Conservation (phyloP, 2,797 vertebrate species). For the Sarcophilus harrisii region DNA sequence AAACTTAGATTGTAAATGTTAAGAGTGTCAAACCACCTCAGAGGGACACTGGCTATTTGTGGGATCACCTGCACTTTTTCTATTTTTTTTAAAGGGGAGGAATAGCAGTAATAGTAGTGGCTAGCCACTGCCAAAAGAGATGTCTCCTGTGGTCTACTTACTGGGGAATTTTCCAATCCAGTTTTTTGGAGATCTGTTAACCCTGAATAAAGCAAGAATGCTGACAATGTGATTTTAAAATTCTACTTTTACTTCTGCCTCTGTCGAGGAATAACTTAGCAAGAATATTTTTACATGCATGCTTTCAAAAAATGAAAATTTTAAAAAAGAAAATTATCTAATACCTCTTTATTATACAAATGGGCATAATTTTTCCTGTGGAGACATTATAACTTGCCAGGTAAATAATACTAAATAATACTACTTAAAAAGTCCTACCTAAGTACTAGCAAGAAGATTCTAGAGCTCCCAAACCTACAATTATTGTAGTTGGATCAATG, state of each 20-base stretch:
- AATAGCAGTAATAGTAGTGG: not conserved
- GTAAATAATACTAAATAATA: constrained; percentile 22
- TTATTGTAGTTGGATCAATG: not conserved
- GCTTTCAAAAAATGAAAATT: not conserved
- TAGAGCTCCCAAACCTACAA: constrained; percentile 16
- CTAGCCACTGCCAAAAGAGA: not conserved
- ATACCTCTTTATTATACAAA: constrained; percentile 18
- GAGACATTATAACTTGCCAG: constrained; percentile 18
- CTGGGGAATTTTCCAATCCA: not conserved
- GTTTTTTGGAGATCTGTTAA: constrained; percentile 1
- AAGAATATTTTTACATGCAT: constrained; percentile 42
- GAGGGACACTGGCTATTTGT: not conserved
- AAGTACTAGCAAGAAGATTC: constrained; percentile 40
- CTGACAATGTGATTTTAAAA: constrained; percentile 48
- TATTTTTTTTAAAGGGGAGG: not conserved
- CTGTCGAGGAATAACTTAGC: not conserved
- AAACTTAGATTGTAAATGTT: constrained; percentile 12
- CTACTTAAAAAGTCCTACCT: constrained; percentile 34
- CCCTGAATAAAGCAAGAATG: constrained; percentile 15
- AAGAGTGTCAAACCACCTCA: not conserved
- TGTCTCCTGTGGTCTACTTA: not conserved
- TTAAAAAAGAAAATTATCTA: constrained; percentile 46
- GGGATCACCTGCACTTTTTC: constrained; percentile 24
- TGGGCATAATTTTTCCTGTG: constrained; percentile 3
- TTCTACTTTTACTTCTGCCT: constrained; percentile 32